phyloP scores from a whole-genome alignment of 2,797 vertebrate species.

The Setipinna tenuifilis region DNA sequence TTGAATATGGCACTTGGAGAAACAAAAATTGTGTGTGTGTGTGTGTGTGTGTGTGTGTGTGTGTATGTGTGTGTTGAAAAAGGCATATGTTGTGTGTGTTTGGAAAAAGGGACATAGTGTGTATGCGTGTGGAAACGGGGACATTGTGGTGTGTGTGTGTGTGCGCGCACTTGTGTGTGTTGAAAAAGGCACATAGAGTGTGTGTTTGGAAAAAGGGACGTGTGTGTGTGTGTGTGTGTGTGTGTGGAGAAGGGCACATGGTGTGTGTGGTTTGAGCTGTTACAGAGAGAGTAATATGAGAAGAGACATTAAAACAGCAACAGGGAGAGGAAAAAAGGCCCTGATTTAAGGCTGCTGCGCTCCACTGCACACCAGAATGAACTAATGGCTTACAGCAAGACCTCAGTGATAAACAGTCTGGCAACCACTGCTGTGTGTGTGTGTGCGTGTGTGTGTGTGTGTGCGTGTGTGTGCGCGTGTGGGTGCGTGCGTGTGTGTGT shows the following conservation, averaged over 20 bases:
- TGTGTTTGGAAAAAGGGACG: too few relatives aligned
- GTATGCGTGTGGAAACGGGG: too few relatives aligned
- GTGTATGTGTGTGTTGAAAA: neutral
- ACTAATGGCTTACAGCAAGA: slow-evolving; percentile 61
- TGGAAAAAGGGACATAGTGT: too few relatives aligned
- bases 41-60: slow-evolving; percentile 1
- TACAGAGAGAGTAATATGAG: slow-evolving; percentile 7
- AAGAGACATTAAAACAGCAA: slow-evolving; percentile 24
- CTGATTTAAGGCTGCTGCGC: neutral
- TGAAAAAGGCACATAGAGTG: too few relatives aligned
- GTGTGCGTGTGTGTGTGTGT: neutral
- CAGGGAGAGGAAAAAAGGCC: neutral
- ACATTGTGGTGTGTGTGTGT: too few relatives aligned
- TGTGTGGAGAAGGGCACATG: too few relatives aligned
- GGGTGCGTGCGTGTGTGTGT: neutral
- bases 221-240: too few relatives aligned
- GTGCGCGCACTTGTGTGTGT: too few relatives aligned
- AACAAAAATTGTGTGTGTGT: too few relatives aligned
- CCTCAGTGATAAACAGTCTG: slow-evolving; percentile 63
- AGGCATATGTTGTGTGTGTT: too few relatives aligned
- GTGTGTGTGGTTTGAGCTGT: neutral
- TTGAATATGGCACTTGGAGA: too few relatives aligned
- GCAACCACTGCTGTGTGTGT: slow-evolving; percentile 63
- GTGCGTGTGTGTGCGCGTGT: neutral
- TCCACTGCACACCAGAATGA: slow-evolving; percentile 55